phyloP scores from a whole-genome alignment of 2,797 vertebrate genomes.

The Acanthurus lineatus region DNA sequence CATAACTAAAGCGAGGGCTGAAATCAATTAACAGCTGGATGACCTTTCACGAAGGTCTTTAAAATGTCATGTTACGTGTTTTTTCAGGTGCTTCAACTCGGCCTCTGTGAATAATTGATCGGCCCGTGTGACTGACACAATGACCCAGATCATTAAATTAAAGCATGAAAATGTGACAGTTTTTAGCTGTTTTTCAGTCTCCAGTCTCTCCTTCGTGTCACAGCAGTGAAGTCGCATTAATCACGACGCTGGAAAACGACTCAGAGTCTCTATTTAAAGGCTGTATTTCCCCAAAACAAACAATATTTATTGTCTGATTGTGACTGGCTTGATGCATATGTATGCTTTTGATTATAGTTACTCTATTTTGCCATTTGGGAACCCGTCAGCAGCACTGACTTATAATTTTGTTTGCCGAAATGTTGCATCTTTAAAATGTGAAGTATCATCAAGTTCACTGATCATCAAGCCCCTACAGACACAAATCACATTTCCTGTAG shows the following conservation, averaged over 20 bases:
- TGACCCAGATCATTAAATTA: not conserved
- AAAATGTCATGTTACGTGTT: constrained; percentile 17
- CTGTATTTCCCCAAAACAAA: not conserved
- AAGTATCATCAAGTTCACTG: constrained; percentile 22
- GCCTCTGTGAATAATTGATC: not conserved
- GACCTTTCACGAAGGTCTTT: constrained; percentile 16
- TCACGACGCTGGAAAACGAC: not conserved
- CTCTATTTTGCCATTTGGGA: not conserved
- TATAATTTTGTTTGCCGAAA: constrained; percentile 10
- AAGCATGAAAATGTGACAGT: not conserved
- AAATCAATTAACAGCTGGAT: not conserved
- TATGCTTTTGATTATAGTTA: not conserved
- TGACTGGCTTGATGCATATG: not conserved
- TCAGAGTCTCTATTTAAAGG: not conserved
- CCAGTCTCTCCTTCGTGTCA: not conserved
- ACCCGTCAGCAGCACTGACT: not conserved
- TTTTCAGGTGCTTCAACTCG: not conserved
- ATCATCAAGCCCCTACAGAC: constrained; percentile 1
- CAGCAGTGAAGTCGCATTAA: not conserved
- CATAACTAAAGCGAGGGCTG: not conserved
- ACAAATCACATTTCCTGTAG: too few species aligned
- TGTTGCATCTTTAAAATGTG: constrained; percentile 19
- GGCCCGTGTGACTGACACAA: not conserved
- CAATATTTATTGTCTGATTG: not conserved
- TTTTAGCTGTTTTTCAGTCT: too few species aligned